Conservation (phyloP, 2,888 invertebrate genomes). For the Adelphocoris suturalis region DNA sequence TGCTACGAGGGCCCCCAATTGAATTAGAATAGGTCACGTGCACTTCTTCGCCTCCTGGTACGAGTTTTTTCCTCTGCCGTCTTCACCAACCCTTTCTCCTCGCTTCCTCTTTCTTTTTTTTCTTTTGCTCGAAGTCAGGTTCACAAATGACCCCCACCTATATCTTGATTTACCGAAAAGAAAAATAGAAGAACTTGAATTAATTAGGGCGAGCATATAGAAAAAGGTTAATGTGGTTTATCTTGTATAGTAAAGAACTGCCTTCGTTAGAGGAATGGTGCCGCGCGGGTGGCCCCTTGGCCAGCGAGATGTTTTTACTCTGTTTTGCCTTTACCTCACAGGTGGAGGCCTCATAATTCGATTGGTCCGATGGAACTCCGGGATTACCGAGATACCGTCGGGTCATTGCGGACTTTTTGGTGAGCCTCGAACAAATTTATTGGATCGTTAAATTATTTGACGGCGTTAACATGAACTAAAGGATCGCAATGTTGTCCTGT, state of each 20-base stretch:
- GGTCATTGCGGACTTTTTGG: not conserved
- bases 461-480: slow-evolving; percentile 1
- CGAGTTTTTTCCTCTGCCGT: not conserved
- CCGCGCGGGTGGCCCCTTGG: slow-evolving; percentile 26
- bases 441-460: slow-evolving; percentile 17
- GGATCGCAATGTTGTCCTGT: not conserved
- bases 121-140: not conserved
- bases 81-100: not conserved
- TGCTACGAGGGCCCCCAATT: slow-evolving; percentile 8
- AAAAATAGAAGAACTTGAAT: slow-evolving; percentile 12
- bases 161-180: slow-evolving; percentile 14
- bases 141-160: slow-evolving; percentile 15
- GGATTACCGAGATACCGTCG: not conserved
- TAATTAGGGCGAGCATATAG: slow-evolving; percentile 13
- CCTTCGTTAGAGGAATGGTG: slow-evolving; percentile 13
- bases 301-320: slow-evolving; percentile 4
- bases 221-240: slow-evolving; percentile 28
- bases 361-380: not conserved
- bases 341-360: slow-evolving; percentile 22
- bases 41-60: not conserved
- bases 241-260: slow-evolving; percentile 22
- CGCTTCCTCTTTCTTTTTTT: not conserved
- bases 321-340: not conserved
- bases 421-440: slow-evolving; percentile 1
- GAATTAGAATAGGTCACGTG: slow-evolving; percentile 27